Percentiles rank a stretch among this genome's conserved stretches.
These are phyloP conservation scores for Syndactyla subalaris DNA, from an alignment of 2,797 vertebrate genomes.

Conservation along the genomic window DNA sequence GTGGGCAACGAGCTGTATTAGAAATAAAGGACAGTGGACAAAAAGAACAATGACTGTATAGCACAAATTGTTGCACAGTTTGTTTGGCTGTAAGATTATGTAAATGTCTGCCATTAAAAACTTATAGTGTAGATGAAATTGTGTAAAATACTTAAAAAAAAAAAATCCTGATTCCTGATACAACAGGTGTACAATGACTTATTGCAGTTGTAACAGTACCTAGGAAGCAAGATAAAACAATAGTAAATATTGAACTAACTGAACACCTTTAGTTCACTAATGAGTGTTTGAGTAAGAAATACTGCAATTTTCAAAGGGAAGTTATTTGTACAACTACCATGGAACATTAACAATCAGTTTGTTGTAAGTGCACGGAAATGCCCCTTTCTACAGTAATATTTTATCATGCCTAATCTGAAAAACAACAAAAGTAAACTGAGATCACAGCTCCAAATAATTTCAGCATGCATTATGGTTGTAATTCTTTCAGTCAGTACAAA, in stretches of 20 bases:
- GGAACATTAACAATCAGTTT: slow-evolving; percentile 80
- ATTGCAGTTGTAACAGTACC: slow-evolving; percentile 86
- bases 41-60: slow-evolving; percentile 44
- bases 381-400: slow-evolving; percentile 80
- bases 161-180: slow-evolving; percentile 79
- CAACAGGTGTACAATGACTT: slow-evolving; percentile 81
- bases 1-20: slow-evolving; percentile 12
- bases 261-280: slow-evolving; percentile 75
- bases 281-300: slow-evolving; percentile 76
- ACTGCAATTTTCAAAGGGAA: slow-evolving; percentile 75
- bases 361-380: slow-evolving; percentile 80
- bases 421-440: slow-evolving; percentile 81
- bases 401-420: slow-evolving; percentile 83
- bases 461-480: slow-evolving; percentile 84
- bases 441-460: slow-evolving; percentile 83
- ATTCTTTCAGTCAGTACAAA: slow-evolving; percentile 81
- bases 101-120: slow-evolving; percentile 58
- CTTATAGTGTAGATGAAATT: slow-evolving; percentile 61
- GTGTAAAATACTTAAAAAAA: slow-evolving; percentile 65
- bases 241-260: slow-evolving; percentile 75
- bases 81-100: slow-evolving; percentile 64
- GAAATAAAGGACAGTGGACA: slow-evolving; percentile 47
- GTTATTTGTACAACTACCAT: slow-evolving; percentile 80
- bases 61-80: slow-evolving; percentile 27
- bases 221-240: slow-evolving; percentile 79